A percentile compares a stretch with the other conserved stretches of the same genome.
Evolutionary conservation across 2,888 invertebrate genomes (phyloP).

Genomic region (Chrysopilus asiliformis): DNA sequence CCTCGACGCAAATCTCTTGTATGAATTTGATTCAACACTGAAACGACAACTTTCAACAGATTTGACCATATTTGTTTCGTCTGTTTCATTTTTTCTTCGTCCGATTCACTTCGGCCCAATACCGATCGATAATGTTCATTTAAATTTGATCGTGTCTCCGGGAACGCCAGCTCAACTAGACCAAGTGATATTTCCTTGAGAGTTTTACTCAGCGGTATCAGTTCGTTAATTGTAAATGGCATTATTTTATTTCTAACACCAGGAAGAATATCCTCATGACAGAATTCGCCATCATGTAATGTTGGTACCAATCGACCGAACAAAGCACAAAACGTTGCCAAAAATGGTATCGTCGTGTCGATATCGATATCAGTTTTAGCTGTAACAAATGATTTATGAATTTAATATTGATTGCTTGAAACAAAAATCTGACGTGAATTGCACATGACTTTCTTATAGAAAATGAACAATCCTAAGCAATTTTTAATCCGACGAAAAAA

Average conservation of each 20-base stretch:
- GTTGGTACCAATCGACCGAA: slow-evolving; percentile 70
- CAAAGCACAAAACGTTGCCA: slow-evolving; percentile 73
- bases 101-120: slow-evolving; percentile 29
- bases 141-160: slow-evolving; percentile 53
- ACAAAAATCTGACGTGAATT: too few species aligned
- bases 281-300: slow-evolving; percentile 76
- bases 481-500: too few species aligned
- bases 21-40: slow-evolving; percentile 68
- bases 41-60: slow-evolving; percentile 55
- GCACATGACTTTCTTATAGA: too few species aligned
- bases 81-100: slow-evolving; percentile 29
- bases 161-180: slow-evolving; percentile 73
- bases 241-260: slow-evolving; percentile 25
- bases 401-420: too few species aligned
- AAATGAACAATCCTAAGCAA: too few species aligned
- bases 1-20: slow-evolving; percentile 71
- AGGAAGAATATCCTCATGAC: slow-evolving; percentile 35
- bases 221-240: slow-evolving; percentile 59
- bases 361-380: slow-evolving; percentile 46
- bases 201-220: slow-evolving; percentile 56
- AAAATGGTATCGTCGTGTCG: slow-evolving; percentile 53
- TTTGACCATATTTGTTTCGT: slow-evolving; percentile 61
- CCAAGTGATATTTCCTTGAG: slow-evolving; percentile 72
- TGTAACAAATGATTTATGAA: too few species aligned
- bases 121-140: slow-evolving; percentile 47